phyloP scores from a whole-genome alignment of 2,113 vertebrate genomes.

The Tragelaphus imberbis region DNA sequence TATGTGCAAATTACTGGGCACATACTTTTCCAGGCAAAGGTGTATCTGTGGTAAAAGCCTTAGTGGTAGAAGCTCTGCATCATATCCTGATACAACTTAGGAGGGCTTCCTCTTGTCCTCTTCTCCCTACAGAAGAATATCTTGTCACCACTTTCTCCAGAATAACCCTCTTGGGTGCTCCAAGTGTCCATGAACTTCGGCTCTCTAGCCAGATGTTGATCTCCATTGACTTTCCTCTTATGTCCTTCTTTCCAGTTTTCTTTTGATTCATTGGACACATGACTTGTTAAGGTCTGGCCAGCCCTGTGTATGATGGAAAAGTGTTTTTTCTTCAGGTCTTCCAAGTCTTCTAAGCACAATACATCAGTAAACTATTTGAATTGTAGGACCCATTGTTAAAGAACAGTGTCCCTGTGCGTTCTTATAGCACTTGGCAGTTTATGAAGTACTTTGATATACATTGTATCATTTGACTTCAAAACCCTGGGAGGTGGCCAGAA shows the following conservation, averaged over 20 bases:
- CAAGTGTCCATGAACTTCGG: background rate
- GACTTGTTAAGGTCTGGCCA: background rate
- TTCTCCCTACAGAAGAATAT: background rate
- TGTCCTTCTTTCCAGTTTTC: background rate
- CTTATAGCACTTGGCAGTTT: background rate
- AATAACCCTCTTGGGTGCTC: background rate
- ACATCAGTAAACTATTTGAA: background rate
- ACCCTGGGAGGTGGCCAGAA: background rate
- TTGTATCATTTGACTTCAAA: background rate
- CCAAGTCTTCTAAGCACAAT: background rate
- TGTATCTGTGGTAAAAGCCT: background rate
- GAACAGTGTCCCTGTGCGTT: background rate
- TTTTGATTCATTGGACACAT: background rate
- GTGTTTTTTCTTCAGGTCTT: background rate
- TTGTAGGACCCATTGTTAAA: background rate
- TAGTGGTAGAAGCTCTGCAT: background rate
- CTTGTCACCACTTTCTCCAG: background rate
- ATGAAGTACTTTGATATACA: background rate
- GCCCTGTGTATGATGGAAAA: background rate
- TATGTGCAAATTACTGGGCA: background rate
- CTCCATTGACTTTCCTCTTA: background rate
- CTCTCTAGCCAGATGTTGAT: background rate
- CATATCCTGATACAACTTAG: background rate
- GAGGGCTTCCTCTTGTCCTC: background rate
- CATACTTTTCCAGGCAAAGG: background rate